These are phyloP conservation scores for Recurvirostra avosetta DNA, from an alignment of 2,113 vertebrate species.

Conservation along the genomic window DNA sequence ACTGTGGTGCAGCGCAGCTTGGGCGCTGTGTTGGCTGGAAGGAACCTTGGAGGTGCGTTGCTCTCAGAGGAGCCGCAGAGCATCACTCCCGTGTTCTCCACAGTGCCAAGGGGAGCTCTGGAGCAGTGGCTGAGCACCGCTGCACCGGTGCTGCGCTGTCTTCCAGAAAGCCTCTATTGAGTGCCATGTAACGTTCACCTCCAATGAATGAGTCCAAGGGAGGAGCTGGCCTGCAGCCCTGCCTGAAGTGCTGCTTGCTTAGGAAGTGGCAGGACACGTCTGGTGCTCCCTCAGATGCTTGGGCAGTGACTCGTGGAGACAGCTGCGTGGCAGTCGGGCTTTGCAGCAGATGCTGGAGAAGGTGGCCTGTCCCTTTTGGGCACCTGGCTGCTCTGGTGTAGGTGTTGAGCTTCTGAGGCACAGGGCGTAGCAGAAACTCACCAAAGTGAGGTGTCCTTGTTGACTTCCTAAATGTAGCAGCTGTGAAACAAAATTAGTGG, in stretches of 20 bases:
- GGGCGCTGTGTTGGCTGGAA: rapidly evolving
- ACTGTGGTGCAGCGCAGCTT: rapidly evolving
- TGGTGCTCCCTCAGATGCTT: rapidly evolving
- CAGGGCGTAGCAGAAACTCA: rapidly evolving
- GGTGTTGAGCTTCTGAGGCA: neutral
- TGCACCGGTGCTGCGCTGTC: neutral
- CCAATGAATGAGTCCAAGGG: rapidly evolving
- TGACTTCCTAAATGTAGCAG: neutral
- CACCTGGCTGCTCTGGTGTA: rapidly evolving
- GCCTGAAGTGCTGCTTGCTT: neutral
- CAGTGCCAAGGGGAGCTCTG: neutral
- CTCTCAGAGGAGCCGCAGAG: rapidly evolving
- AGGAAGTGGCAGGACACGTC: rapidly evolving
- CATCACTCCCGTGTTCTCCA: rapidly evolving
- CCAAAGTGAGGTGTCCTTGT: rapidly evolving
- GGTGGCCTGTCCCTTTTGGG: neutral
- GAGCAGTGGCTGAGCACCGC: neutral
- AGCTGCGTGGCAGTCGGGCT: rapidly evolving
- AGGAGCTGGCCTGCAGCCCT: neutral
- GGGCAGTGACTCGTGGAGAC: rapidly evolving
- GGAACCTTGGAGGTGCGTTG: rapidly evolving
- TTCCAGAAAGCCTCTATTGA: neutral
- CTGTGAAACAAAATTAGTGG: neutral
- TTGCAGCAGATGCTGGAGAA: neutral
- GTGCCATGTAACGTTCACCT: rapidly evolving